phyloP scores from a whole-genome alignment of 1,140 invertebrate species.

The Arion vulgaris region DNA sequence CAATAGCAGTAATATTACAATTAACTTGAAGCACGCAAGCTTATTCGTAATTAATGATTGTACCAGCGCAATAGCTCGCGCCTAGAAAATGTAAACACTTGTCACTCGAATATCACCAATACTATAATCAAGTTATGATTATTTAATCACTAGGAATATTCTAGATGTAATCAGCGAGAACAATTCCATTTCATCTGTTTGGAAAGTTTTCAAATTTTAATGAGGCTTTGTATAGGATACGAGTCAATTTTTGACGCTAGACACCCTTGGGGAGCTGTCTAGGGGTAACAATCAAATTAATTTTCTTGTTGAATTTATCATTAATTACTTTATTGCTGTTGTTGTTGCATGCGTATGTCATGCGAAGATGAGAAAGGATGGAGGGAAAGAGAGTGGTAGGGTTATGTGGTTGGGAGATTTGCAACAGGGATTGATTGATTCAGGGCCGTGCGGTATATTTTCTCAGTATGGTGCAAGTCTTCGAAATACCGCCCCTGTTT shows the following conservation, averaged over 20 bases:
- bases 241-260: neutral
- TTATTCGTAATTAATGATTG: neutral
- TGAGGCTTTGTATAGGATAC: neutral
- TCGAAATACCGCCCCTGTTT: no score
- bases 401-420: neutral
- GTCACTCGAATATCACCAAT: neutral
- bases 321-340: conserved; percentile 4
- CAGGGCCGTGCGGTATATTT: neutral
- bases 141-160: neutral
- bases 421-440: neutral
- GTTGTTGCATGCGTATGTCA: neutral
- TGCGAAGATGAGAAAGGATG: neutral
- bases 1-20: neutral
- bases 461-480: no score
- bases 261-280: neutral
- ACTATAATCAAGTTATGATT: neutral
- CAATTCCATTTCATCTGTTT: neutral
- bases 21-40: neutral
- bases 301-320: neutral
- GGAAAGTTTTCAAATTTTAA: neutral
- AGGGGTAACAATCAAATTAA: neutral
- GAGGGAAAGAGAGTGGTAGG: neutral
- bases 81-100: neutral
- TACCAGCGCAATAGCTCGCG: neutral
- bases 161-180: neutral